Conservation (phyloP, 2,888 invertebrate species). For the Xanthia icteritia region DNA sequence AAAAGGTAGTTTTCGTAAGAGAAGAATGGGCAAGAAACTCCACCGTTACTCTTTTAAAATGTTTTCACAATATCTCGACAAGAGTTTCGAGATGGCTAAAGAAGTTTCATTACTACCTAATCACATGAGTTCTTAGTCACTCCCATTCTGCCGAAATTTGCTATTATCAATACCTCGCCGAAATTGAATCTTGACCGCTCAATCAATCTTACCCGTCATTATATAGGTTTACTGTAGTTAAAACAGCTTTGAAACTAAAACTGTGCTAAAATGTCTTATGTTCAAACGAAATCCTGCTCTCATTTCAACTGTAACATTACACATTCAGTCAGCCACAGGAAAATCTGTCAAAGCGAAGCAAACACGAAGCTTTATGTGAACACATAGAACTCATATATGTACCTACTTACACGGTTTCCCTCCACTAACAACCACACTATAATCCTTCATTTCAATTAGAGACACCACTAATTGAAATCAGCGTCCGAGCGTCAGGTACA, state of each 20-base stretch:
- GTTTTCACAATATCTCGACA: too few relatives aligned
- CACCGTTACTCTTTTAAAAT: too few relatives aligned
- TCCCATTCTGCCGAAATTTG: too few relatives aligned
- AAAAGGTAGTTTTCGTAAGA: too few relatives aligned
- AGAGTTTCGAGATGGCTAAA: too few relatives aligned
- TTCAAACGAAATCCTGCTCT: background rate
- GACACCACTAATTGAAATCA: slow-evolving; percentile 52
- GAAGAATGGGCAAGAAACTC: too few relatives aligned
- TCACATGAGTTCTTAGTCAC: too few relatives aligned
- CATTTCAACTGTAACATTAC: background rate
- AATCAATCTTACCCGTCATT: background rate
- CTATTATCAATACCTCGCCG: too few relatives aligned
- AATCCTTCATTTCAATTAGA: slow-evolving; percentile 52
- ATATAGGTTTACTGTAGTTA: background rate
- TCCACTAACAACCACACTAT: slow-evolving; percentile 7
- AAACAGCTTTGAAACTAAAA: background rate
- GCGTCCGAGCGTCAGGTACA: slow-evolving; percentile 52
- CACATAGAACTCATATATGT: background rate
- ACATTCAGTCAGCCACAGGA: background rate
- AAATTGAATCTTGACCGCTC: too few relatives aligned
- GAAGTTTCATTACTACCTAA: too few relatives aligned
- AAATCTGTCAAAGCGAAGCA: background rate
- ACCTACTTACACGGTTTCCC: too few relatives aligned
- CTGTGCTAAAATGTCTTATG: background rate
- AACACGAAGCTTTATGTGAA: background rate